Evolutionary conservation across 1,140 invertebrate genomes (phyloP).

Genomic region (Eubasilissa regina): DNA sequence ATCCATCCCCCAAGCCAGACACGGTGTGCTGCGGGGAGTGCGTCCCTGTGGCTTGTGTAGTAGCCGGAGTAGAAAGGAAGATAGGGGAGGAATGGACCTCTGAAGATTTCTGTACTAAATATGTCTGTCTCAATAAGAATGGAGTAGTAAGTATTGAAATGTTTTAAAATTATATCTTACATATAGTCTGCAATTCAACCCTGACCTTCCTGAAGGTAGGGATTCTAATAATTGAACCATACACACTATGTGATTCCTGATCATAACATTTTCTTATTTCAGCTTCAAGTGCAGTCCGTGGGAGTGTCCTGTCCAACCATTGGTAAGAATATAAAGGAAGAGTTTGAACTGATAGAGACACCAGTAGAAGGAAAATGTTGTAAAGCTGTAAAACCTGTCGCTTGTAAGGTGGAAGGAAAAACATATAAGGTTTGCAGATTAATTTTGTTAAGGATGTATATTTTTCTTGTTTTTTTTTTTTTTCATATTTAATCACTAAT

Average conservation of each 20-base stretch:
- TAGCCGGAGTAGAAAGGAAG: constrained; percentile 68
- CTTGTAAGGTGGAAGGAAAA: constrained; percentile 73
- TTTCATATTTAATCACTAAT: neutral
- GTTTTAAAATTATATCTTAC: neutral
- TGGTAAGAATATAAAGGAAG: constrained; percentile 64
- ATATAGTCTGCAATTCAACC: too few relatives aligned
- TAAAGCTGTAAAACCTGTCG: constrained; percentile 69
- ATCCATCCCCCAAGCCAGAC: constrained; percentile 60
- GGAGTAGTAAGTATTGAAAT: constrained; percentile 67
- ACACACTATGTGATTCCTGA: too few relatives aligned
- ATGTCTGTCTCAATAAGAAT: constrained; percentile 72
- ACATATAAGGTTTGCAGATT: constrained; percentile 68
- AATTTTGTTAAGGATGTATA: neutral
- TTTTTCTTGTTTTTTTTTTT: neutral
- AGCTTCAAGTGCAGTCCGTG: constrained; percentile 69
- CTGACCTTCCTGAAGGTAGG: too few relatives aligned
- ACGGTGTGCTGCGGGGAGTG: constrained; percentile 79
- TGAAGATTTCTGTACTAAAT: constrained; percentile 74
- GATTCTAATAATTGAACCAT: too few relatives aligned
- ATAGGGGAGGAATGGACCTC: constrained; percentile 74
- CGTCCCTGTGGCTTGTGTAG: constrained; percentile 74
- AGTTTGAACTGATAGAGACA: constrained; percentile 72
- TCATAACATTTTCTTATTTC: constrained; percentile 43
- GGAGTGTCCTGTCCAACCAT: constrained; percentile 67
- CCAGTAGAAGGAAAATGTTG: constrained; percentile 73